These are phyloP conservation scores for Rhodophaea formosa DNA, from an alignment of 2,888 invertebrate genomes.

Conservation along the genomic window DNA sequence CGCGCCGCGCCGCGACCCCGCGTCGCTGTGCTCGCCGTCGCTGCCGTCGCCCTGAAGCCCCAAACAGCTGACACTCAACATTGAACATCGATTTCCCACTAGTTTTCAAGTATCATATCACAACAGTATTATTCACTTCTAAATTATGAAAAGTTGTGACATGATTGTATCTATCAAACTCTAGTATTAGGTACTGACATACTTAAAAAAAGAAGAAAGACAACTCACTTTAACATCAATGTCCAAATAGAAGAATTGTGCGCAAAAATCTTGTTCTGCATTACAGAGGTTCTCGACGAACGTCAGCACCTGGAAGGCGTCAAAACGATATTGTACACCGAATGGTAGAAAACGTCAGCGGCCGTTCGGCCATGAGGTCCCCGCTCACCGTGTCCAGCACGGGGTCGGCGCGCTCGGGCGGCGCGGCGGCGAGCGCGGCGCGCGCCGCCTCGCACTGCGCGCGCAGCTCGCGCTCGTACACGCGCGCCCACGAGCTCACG, in stretches of 20 bases:
- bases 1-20: slow-evolving; percentile 38
- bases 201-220: no score
- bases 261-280: slow-evolving; percentile 97
- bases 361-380: no score
- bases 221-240: slow-evolving; percentile 61
- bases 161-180: no score
- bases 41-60: slow-evolving; percentile 38
- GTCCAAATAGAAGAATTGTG: slow-evolving; percentile 93
- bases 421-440: slow-evolving; percentile 54
- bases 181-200: no score
- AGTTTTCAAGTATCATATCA: no score
- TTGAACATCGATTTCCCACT: no score
- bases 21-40: slow-evolving; percentile 43
- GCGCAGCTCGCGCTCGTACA: slow-evolving; percentile 92
- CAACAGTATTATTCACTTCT: no score
- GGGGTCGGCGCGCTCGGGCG: slow-evolving; percentile 44
- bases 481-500: slow-evolving; percentile 89
- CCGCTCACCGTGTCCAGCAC: slow-evolving; percentile 47
- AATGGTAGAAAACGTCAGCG: no score
- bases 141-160: no score
- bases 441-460: slow-evolving; percentile 89
- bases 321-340: neutral
- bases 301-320: slow-evolving; percentile 84
- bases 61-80: slow-evolving; percentile 4
- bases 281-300: slow-evolving; percentile 95